Conservation (phyloP, 2,113 vertebrate genomes). For the Bambusicola thoracicus region DNA sequence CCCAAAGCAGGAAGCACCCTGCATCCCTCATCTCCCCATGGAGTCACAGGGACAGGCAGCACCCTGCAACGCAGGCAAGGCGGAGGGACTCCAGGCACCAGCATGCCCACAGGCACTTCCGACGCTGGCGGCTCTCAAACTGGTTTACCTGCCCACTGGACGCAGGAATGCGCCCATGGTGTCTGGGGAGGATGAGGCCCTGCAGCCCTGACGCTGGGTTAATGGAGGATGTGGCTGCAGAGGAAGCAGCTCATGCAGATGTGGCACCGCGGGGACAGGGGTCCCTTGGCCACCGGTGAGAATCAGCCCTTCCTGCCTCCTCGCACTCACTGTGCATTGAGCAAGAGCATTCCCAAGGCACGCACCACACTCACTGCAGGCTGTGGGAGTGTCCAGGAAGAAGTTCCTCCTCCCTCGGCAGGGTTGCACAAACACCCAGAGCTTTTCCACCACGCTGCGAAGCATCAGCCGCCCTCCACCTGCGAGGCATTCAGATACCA, state of each 20-base stretch:
- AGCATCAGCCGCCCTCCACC: not conserved
- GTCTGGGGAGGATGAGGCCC: not conserved
- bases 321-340: not conserved
- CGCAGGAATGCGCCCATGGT: conserved; percentile 18
- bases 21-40: not conserved
- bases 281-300: fast-evolving
- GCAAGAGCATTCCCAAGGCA: not conserved
- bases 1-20: not conserved
- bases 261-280: not conserved
- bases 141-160: conserved; percentile 27
- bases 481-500: not conserved
- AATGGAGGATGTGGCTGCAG: not conserved
- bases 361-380: not conserved
- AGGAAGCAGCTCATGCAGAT: not conserved
- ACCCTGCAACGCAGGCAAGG: not conserved
- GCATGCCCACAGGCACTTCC: not conserved
- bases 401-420: not conserved
- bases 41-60: not conserved
- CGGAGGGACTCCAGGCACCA: not conserved
- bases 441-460: not conserved
- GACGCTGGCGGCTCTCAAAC: not conserved
- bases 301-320: not conserved
- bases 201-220: not conserved
- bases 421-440: not conserved
- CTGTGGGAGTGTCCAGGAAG: not conserved